Conservation (phyloP, 2,888 invertebrate species). For the Iphiclides podalirius region DNA sequence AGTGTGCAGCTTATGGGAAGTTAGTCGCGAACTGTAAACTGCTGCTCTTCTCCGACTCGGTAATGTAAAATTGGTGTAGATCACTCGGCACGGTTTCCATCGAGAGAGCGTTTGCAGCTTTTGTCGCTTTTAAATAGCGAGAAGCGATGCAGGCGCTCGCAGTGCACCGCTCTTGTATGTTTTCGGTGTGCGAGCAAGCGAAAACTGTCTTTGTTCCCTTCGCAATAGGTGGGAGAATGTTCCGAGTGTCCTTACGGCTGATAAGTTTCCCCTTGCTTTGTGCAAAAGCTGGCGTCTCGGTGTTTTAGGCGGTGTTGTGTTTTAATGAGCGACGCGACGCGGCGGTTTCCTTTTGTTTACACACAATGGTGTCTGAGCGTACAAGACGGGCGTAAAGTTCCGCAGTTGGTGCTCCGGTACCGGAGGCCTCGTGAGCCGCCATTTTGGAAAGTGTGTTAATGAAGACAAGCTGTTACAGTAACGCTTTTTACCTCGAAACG, state of each 20-base stretch:
- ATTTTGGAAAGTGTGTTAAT: slow-evolving; percentile 29
- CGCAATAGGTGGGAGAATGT: neutral
- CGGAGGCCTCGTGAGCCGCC: slow-evolving; percentile 32
- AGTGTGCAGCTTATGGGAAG: slow-evolving; percentile 30
- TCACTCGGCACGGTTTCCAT: slow-evolving; percentile 9
- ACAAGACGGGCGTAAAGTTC: slow-evolving; percentile 40
- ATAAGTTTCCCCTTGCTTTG: slow-evolving; percentile 6
- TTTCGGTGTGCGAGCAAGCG: neutral
- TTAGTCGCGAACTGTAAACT: slow-evolving; percentile 39
- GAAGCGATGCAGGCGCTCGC: too few species aligned
- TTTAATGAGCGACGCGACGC: slow-evolving; percentile 46
- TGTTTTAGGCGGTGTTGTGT: slow-evolving; percentile 24
- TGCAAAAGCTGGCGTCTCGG: slow-evolving; percentile 9
- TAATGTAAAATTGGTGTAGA: slow-evolving; percentile 12
- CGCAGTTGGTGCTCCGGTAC: slow-evolving; percentile 42
- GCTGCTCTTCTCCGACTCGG: slow-evolving; percentile 36
- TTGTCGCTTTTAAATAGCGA: slow-evolving; percentile 4
- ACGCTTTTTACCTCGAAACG: slow-evolving; percentile 9
- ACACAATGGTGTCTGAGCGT: slow-evolving; percentile 51
- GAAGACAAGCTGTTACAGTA: slow-evolving; percentile 19
- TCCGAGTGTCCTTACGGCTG: neutral
- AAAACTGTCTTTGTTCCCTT: slow-evolving; percentile 3
- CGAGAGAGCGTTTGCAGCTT: slow-evolving; percentile 5
- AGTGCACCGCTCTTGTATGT: too few species aligned
- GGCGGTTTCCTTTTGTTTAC: slow-evolving; percentile 43